A percentile compares a stretch with the other conserved stretches of the same genome.
phyloP scores from a whole-genome alignment of 2,888 invertebrate species.

The Acanthosoma haemorrhoidale region DNA sequence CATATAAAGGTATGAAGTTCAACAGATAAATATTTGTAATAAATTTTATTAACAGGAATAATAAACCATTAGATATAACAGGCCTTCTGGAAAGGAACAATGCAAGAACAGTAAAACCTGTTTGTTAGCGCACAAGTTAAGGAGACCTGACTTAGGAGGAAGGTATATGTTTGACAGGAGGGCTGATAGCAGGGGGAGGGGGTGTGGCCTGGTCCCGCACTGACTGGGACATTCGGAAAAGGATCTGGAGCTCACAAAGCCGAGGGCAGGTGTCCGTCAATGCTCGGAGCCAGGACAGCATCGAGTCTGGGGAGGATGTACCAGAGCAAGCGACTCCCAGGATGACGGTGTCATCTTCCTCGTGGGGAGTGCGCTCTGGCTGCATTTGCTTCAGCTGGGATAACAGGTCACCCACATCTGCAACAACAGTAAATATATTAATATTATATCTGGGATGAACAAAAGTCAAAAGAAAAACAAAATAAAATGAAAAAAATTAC shows the following conservation, averaged over 20 bases:
- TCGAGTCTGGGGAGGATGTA: constrained; percentile 80
- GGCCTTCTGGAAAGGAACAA: no score
- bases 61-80: no score
- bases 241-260: constrained; percentile 68
- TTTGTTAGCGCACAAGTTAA: no score
- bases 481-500: no score
- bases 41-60: no score
- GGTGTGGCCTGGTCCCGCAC: background rate
- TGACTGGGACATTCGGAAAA: constrained; percentile 54
- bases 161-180: background rate
- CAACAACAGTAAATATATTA: constrained; percentile 51
- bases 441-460: no score
- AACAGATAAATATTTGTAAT: no score
- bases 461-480: no score
- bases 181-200: background rate
- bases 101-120: no score
- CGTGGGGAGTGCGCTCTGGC: constrained; percentile 57
- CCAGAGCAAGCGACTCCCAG: constrained; percentile 87
- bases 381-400: constrained; percentile 30
- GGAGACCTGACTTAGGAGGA: no score
- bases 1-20: no score
- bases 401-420: constrained; percentile 66
- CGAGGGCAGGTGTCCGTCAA: constrained; percentile 54
- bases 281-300: constrained; percentile 74
- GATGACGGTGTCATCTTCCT: constrained; percentile 87